Evolutionary conservation across 2,797 vertebrate genomes (phyloP).

Genomic region (Amblyopsis hoosieri): DNA sequence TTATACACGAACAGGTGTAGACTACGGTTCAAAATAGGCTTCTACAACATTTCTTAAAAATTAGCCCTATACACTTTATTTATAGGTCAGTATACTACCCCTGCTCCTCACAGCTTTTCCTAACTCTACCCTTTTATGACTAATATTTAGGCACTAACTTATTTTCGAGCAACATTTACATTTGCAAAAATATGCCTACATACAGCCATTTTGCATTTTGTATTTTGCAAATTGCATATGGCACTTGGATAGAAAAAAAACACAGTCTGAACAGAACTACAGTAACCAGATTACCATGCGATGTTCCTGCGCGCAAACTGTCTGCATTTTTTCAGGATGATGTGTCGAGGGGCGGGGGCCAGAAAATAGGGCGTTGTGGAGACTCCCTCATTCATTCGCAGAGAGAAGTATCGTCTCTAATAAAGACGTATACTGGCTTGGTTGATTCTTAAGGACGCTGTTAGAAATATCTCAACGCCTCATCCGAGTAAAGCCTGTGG

Average conservation of each 20-base stretch:
- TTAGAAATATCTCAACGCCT: conserved; percentile 24
- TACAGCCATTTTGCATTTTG: too few species aligned
- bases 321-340: conserved; percentile 71
- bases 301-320: conserved; percentile 36
- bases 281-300: conserved; percentile 62
- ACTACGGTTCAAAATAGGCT: too few species aligned
- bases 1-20: too few species aligned
- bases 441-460: conserved; percentile 14
- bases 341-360: conserved; percentile 46
- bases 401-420: conserved; percentile 49
- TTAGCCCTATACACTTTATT: too few species aligned
- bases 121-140: not conserved
- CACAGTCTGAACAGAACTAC: conserved; percentile 59
- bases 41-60: too few species aligned
- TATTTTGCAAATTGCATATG: too few species aligned
- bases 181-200: too few species aligned
- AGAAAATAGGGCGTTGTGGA: conserved; percentile 75
- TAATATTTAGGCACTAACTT: too few species aligned
- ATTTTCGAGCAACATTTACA: too few species aligned
- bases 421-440: conserved; percentile 58
- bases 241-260: too few species aligned
- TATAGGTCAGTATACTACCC: not conserved
- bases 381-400: conserved; percentile 77
- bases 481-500: conserved; percentile 10
- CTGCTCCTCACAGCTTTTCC: not conserved